These are phyloP conservation scores for Drosophila nigricruria DNA, from an alignment of 2,888 invertebrate genomes.

Conservation along the genomic window DNA sequence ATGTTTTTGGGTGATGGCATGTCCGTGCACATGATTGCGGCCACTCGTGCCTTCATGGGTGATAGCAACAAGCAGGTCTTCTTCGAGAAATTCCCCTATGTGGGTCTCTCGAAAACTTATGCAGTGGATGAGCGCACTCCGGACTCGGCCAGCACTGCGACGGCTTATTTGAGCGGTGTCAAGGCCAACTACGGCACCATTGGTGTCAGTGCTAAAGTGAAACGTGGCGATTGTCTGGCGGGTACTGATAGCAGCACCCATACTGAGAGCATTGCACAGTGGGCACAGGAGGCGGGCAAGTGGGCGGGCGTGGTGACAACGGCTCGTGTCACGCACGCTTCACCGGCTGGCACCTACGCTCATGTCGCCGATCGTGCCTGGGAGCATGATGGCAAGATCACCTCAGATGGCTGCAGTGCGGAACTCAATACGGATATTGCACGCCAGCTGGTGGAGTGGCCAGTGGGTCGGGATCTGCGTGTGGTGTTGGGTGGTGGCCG, in stretches of 20 bases:
- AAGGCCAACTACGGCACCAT: conserved; percentile 92
- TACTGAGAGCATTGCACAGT: conserved; percentile 89
- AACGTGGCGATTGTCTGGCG: conserved; percentile 88
- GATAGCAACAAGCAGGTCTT: conserved; percentile 87
- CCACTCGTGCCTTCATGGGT: conserved; percentile 88
- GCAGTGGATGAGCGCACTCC: conserved; percentile 91
- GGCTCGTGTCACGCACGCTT: conserved; percentile 91
- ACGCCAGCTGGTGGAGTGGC: conserved; percentile 88
- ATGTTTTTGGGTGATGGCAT: conserved; percentile 91
- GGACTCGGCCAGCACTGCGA: conserved; percentile 93
- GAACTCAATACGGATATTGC: conserved; percentile 89
- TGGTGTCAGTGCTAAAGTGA: conserved; percentile 89
- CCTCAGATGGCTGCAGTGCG: conserved; percentile 84
- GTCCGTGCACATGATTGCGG: conserved; percentile 89
- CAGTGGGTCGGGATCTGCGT: conserved; percentile 89
- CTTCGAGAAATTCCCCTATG: conserved; percentile 88
- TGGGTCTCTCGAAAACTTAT: conserved; percentile 88
- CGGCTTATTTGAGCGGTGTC: conserved; percentile 91
- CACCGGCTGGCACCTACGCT: conserved; percentile 90
- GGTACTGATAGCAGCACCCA: conserved; percentile 87
- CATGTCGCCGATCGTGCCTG: conserved; percentile 89
- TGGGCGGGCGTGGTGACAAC: conserved; percentile 90
- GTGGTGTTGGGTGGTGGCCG: conserved; percentile 86
- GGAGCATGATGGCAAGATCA: conserved; percentile 88
- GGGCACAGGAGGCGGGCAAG: conserved; percentile 89